Evolutionary conservation across 2,797 vertebrate genomes (phyloP), one percentile per base, ranked within the genome.

Genomic region (Melanotaenia boesemani): DNA sequence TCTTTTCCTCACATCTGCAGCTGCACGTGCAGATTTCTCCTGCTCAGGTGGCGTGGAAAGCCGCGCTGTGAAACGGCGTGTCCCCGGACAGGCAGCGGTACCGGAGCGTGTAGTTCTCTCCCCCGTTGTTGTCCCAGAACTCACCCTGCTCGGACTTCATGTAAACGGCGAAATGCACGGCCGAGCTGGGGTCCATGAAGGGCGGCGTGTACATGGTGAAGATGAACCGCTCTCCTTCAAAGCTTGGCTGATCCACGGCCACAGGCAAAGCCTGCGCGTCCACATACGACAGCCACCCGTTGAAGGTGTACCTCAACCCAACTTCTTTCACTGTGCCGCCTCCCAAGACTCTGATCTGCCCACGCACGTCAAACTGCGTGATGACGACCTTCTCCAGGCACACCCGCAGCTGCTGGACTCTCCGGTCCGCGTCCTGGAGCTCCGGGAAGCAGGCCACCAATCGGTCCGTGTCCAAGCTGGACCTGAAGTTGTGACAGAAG

Each of bases 81-180:
- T 30, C 12, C 12, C 58, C 1, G 36, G 84, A 67, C 65, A 71
- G 7, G 76, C 84, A 58, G 52, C 28, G 79, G 85, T 91, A 95
- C 50, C 88, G 84, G 70, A 97, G 86, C 0, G 93, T 95, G 91
- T 96, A 98, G 89, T 98, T 98, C 63, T 75, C 81, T 0, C 96
- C 96, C 0, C 83, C 82, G 91, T 98, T 98, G 92, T 98, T 98
- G 93, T 98, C 97, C 97, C 97, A 98, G 76, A 92, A 94, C 85
- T 97, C 96, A 1, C 95, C 96, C 48, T 92, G 88, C 1, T 87
- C 89, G 20, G 89, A 87, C 78, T 82, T 91, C 90, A 94, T 93
- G 86, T 96, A 95, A 70, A 97, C 78, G 4, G 97, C 97, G 80
- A 98, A 95, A 86, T 96, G 95, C 36, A 97, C 88, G 0, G 91